Base-by-base conservation (phyloP, 2,888 invertebrate species). In the Lasioglossum pauxillum region DNA sequence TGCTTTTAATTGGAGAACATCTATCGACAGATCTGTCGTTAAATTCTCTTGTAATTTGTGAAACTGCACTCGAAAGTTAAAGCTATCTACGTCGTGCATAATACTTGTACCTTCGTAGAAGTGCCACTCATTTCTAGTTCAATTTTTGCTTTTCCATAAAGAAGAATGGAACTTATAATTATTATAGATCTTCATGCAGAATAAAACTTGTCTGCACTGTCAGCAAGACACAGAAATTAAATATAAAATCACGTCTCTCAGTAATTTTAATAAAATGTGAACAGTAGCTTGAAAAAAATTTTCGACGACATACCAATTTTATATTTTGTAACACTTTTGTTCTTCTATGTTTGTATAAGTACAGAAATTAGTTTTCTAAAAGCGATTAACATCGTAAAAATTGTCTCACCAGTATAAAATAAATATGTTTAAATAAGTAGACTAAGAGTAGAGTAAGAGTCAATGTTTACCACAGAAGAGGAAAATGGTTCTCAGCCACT, bases 1-100 rank as follows among this genome's bases (percentile, higher is more conserved):
- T 67, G 35, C 75, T 83, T 80, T 87, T 83, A 83, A 83, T 86
- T 80, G 38, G 76, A 19, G 41, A 73, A 84, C 67, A 69, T 75
- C 74, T 78, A 82, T 85, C 79, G 82, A 78, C 78, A 69, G 75
- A 76, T 31, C 64, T 81, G 85, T 81, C 86, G 69, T 73, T 75
- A 57, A 67, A 35, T 41, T 41, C 60, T 8, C 31, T 27, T 46
- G 85, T 57, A 81, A 84, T 80, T 84, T 60, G 76, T 35, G 46
- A 53, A 85, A 75, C 46, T 84, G 49, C 38, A 53, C 38, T 75
- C 72, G 10, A 49, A 67, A 78, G 46, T 69, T n/a, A n/a, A n/a
- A n/a, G n/a, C n/a, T 38, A 38, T 10, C 38, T 69, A 38, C 69
- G 16, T 35, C 35, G 19, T 35, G 64, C 16, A 64, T 31, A 64